These are phyloP conservation scores for Gymnarchus niloticus DNA, from an alignment of 2,113 vertebrate species.

Conservation along the genomic window DNA sequence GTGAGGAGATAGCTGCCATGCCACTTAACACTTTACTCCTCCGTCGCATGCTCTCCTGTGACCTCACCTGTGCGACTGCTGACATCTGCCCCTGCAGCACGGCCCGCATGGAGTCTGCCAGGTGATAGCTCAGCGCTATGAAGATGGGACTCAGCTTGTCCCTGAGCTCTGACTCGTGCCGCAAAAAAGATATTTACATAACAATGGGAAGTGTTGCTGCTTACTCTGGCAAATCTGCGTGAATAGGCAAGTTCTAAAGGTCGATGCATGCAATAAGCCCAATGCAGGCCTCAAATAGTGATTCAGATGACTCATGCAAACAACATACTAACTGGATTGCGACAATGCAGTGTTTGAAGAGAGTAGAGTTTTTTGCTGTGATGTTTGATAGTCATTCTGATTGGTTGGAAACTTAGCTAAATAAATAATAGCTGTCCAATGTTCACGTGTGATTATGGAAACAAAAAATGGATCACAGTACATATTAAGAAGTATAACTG, in stretches of 20 bases:
- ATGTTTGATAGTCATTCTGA: neutral
- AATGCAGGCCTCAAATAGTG: neutral
- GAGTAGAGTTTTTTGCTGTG: neutral
- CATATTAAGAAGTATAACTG: neutral
- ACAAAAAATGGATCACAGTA: neutral
- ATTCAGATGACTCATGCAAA: too few relatives aligned
- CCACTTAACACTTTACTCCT: neutral
- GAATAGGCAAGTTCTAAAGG: neutral
- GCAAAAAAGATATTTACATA: neutral
- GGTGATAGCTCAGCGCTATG: conserved; percentile 60
- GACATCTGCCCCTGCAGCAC: conserved; percentile 64
- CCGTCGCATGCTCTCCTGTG: neutral
- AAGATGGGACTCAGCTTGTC: conserved; percentile 78
- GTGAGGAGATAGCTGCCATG: too few relatives aligned
- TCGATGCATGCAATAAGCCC: neutral
- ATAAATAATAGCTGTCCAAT: too few relatives aligned
- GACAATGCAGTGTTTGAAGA: too few relatives aligned
- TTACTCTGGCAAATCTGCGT: neutral
- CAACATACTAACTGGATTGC: too few relatives aligned
- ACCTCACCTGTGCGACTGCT: conserved; percentile 62
- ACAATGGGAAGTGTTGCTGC: neutral
- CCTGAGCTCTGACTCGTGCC: conserved; percentile 67
- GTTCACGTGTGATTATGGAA: neutral
- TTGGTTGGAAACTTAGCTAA: neutral
- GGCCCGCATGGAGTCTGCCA: conserved; percentile 35